Evolutionary conservation across 2,797 vertebrate species (phyloP).

Genomic region (Pitangus sulphuratus): DNA sequence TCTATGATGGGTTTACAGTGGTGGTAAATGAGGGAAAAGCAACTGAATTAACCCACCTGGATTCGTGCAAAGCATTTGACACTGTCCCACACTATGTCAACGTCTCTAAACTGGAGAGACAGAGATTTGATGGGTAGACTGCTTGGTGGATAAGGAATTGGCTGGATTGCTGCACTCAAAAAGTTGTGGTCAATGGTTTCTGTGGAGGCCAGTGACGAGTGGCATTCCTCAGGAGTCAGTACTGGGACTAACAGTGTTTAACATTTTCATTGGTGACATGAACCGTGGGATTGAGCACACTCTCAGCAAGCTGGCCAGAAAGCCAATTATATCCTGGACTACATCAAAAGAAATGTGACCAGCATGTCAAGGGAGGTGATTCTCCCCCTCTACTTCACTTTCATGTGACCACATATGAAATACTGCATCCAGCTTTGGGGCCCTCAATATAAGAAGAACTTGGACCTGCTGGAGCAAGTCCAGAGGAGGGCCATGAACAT

Average conservation of each 20-base stretch:
- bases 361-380: background rate
- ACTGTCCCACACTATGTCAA: background rate
- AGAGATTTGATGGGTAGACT: background rate
- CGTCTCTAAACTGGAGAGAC: background rate
- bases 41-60: background rate
- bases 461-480: background rate
- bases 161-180: background rate
- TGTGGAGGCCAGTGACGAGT: background rate
- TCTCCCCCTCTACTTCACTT: background rate
- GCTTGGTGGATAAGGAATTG: background rate
- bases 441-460: background rate
- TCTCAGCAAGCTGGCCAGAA: background rate
- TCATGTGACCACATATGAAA: too few species aligned
- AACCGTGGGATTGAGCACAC: background rate
- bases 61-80: background rate
- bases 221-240: background rate
- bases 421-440: background rate
- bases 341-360: background rate
- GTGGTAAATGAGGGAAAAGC: background rate
- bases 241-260: background rate
- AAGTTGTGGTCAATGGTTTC: background rate
- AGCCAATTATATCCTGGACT: background rate
- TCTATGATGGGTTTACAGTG: background rate
- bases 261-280: accelerated
- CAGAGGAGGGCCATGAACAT: background rate